These are phyloP conservation scores for Fundulus diaphanus DNA, from an alignment of 2,797 vertebrate species.

Conservation along the genomic window DNA sequence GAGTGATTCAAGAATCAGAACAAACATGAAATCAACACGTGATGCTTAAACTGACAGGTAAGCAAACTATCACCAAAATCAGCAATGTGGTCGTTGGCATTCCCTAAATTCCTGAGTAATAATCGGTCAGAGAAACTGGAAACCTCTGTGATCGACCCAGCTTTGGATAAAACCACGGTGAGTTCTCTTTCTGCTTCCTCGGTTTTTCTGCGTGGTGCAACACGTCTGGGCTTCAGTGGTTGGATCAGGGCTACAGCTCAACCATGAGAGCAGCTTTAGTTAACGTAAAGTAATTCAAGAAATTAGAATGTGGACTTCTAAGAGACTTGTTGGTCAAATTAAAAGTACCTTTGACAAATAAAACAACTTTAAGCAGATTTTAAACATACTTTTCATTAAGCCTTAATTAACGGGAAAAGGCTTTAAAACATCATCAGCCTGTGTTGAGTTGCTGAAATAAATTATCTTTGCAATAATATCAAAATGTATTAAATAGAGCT, in stretches of 20 bases:
- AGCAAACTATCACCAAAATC: not conserved
- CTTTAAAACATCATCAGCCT: too few species aligned
- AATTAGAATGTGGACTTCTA: too few species aligned
- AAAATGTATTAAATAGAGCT: too few species aligned
- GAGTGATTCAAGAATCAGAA: not conserved
- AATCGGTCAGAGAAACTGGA: not conserved
- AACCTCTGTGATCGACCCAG: not conserved
- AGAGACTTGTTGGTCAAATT: too few species aligned
- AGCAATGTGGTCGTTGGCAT: not conserved
- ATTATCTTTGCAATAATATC: too few species aligned
- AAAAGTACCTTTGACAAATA: too few species aligned
- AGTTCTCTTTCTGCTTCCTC: not conserved
- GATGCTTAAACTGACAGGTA: not conserved
- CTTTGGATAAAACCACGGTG: not conserved
- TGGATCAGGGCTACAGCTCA: not conserved
- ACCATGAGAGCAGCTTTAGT: not conserved
- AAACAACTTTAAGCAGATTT: too few species aligned
- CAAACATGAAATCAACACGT: not conserved
- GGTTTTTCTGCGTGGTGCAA: not conserved
- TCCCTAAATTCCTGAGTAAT: not conserved
- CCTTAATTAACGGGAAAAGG: too few species aligned
- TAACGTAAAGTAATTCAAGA: too few species aligned
- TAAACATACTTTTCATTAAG: too few species aligned
- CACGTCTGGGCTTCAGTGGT: not conserved
- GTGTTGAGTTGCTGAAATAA: too few species aligned